Percentiles rank a stretch among this genome's conserved stretches.
These are phyloP conservation scores for Brachystomella parvula DNA, from an alignment of 1,140 invertebrate species.

Conservation along the genomic window DNA sequence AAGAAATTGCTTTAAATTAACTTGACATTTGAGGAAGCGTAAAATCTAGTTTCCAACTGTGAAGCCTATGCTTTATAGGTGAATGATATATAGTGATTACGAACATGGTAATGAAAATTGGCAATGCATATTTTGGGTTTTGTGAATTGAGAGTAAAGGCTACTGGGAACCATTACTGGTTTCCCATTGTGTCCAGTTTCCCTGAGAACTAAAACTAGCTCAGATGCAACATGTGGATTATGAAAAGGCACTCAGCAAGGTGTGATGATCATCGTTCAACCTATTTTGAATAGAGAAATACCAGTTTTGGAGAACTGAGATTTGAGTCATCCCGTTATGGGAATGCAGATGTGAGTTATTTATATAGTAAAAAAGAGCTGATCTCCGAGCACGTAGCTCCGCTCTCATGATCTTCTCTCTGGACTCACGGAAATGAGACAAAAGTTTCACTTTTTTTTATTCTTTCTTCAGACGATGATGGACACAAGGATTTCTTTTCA, in stretches of 20 bases:
- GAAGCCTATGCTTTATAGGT: no score
- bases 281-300: not conserved
- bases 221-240: slow-evolving; percentile 7
- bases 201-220: not conserved
- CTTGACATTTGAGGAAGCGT: no score
- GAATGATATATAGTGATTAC: no score
- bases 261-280: not conserved
- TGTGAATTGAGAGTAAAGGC: no score
- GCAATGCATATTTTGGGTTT: no score
- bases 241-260: not conserved
- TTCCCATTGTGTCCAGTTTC: not conserved
- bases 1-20: no score
- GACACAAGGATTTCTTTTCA: no score
- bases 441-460: not conserved
- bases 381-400: slow-evolving; percentile 6
- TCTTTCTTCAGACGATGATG: not conserved
- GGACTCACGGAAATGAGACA: not conserved
- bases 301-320: not conserved
- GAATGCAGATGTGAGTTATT: slow-evolving; percentile 4
- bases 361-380: not conserved
- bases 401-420: slow-evolving; percentile 8
- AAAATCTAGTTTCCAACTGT: no score
- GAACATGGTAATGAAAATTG: no score
- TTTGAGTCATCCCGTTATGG: not conserved
- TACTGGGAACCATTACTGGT: no score